Evolutionary conservation across 2,113 vertebrate species (phyloP).

Genomic region (Arothron firmamentum): DNA sequence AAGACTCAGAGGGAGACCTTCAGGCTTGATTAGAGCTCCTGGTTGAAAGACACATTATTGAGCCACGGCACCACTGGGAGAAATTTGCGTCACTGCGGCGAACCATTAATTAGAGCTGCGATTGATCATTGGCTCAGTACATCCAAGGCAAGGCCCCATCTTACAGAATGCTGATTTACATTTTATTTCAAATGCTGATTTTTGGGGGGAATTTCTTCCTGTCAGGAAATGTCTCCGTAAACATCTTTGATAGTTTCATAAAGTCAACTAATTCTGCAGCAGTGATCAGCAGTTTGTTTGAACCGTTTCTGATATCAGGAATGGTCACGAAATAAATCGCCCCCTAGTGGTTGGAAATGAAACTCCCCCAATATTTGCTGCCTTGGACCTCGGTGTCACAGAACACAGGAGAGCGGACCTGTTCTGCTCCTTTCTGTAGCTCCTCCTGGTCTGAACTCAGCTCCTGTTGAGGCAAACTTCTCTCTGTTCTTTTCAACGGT

Average conservation of each 20-base stretch:
- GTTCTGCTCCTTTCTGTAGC: too few species aligned
- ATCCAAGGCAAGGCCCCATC: conserved; percentile 5
- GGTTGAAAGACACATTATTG: conserved; percentile 47
- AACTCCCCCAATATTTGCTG: too few species aligned
- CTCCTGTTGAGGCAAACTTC: too few species aligned
- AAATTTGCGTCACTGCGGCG: conserved; percentile 3
- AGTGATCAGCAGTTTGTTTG: too few species aligned
- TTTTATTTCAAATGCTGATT: not conserved
- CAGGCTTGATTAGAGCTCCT: conserved; percentile 36
- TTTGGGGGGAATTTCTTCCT: not conserved
- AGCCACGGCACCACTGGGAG: conserved; percentile 15
- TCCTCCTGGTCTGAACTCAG: too few species aligned
- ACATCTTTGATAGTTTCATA: not conserved
- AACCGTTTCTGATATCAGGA: too few species aligned
- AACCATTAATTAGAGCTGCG: conserved; percentile 36
- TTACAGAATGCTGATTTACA: not conserved
- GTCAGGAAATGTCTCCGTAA: not conserved
- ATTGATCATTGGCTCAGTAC: conserved; percentile 40
- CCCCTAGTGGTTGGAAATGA: too few species aligned
- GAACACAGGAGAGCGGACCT: too few species aligned
- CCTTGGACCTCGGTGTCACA: too few species aligned
- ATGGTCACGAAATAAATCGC: too few species aligned
- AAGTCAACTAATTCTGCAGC: too few species aligned
- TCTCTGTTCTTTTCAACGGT: too few species aligned
- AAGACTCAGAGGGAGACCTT: conserved; percentile 47